A percentile compares a stretch with the other conserved stretches of the same genome.
These are phyloP conservation scores for Siniperca scherzeri DNA, from an alignment of 2,797 vertebrate genomes.

Conservation along the genomic window DNA sequence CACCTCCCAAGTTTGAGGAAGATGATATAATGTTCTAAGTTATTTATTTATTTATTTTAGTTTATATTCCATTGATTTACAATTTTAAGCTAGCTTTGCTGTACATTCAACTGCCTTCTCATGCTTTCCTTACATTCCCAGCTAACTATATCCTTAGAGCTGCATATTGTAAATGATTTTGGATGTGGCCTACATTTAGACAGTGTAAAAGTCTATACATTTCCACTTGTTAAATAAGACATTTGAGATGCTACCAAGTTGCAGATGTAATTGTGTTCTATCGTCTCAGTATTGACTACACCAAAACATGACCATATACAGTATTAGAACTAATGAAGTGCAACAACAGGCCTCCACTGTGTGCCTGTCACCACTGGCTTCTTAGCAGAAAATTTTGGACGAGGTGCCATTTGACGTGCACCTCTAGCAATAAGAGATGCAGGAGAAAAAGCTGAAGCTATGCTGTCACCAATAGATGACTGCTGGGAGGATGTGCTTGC, in stretches of 20 bases:
- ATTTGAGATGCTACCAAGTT: conserved; percentile 33
- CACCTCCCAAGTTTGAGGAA: conserved; percentile 29
- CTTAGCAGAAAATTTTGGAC: conserved; percentile 97
- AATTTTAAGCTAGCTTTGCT: conserved; percentile 3
- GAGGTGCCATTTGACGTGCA: conserved; percentile 89
- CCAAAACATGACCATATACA: conserved; percentile 52
- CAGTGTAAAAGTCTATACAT: conserved; percentile 44
- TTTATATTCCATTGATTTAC: conserved; percentile 14
- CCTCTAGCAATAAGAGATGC: conserved; percentile 82
- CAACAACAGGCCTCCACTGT: conserved; percentile 94
- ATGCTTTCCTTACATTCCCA: conserved; percentile 14
- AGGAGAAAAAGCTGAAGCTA: conserved; percentile 78
- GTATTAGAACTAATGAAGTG: conserved; percentile 83
- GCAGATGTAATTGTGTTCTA: conserved; percentile 31
- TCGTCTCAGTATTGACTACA: conserved; percentile 38
- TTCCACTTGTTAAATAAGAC: conserved; percentile 42
- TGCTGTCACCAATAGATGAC: conserved; percentile 66
- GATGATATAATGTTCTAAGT: conserved; percentile 21
- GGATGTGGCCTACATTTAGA: conserved; percentile 33
- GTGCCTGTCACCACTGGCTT: conserved; percentile 88
- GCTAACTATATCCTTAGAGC: conserved; percentile 33
- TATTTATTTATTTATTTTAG: background rate
- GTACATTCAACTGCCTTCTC: conserved; percentile 18
- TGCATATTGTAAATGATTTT: conserved; percentile 31
- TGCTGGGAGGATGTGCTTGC: conserved; percentile 69